phyloP scores from a whole-genome alignment of 64 coral and sea anemone genomes.

The Pachyseris speciosa region DNA sequence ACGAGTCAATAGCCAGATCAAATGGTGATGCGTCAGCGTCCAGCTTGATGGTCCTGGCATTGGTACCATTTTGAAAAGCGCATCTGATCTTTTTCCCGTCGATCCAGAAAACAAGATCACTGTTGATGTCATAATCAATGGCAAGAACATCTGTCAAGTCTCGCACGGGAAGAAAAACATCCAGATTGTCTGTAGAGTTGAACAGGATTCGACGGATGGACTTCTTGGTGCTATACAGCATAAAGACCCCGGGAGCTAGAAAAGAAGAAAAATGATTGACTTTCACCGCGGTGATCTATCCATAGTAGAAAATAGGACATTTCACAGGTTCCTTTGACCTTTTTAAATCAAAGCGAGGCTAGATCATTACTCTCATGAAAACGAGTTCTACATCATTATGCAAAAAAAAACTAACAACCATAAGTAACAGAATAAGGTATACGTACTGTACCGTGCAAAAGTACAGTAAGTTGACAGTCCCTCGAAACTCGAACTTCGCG shows the following conservation, averaged over 20 bases:
- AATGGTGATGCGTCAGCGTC: slow-evolving; percentile 38
- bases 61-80: slow-evolving; percentile 73
- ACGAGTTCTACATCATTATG: too few relatives aligned
- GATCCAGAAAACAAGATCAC: slow-evolving; percentile 90
- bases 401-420: too few relatives aligned
- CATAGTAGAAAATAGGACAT: too few relatives aligned
- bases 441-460: too few relatives aligned
- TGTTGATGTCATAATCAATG: slow-evolving; percentile 83
- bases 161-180: slow-evolving; percentile 74
- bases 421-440: too few relatives aligned
- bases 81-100: slow-evolving; percentile 60
- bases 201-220: slow-evolving; percentile 72
- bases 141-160: slow-evolving; percentile 63
- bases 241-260: slow-evolving; percentile 78
- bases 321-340: background rate
- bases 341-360: too few relatives aligned
- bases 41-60: background rate
- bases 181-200: slow-evolving; percentile 72
- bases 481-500: too few relatives aligned
- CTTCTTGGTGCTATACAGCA: slow-evolving; percentile 77
- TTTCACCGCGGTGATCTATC: too few relatives aligned
- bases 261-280: background rate
- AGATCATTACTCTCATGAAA: too few relatives aligned
- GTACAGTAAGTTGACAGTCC: too few relatives aligned
- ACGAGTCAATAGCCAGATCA: slow-evolving; percentile 89